Evolutionary conservation across 1,140 invertebrate species (phyloP), one percentile per base, ranked within the genome.

Genomic region (Drosophila kanapiae): DNA sequence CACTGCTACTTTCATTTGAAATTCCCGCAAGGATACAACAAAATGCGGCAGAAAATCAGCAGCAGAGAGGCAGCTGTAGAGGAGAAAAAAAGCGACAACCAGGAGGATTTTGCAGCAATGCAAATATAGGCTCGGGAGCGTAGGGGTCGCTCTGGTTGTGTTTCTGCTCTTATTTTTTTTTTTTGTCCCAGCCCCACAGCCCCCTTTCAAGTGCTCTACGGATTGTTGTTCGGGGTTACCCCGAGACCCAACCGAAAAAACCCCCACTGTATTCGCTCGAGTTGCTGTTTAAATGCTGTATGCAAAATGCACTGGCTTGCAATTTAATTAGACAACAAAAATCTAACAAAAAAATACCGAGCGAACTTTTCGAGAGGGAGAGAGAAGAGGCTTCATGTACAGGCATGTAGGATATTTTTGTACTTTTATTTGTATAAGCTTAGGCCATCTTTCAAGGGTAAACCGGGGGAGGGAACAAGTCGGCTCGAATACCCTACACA

Each of bases 321-420:
- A 83, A 90, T 90, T 90, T 90, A 90, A 90, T 90, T 90, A 90
- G 86, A 90, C 85, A 90, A 84, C 84, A 70, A 72, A 77, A 78
- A 70, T 72, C 53, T 31, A 43, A 51, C 33, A 47, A 33, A 53
- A 35, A 37, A 14, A 8, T 13, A 11, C 6, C 18, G 35, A 16
- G 31, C 13, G 16, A 63, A 70, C 59, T 37, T 48, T 54, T 47
- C 54, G 23, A 37, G 49, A 59, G 54, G 38, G 27, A 54, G 72
- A 23, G 86, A 8, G 48, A 51, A n/a, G 6, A 33, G 80, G 70
- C 78, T 78, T 37, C 29, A 58, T 71, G 64, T 77, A 51, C 62
- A 57, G 57, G 58, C 79, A 82, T 82, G 78, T 48, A 77, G 75
- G 56, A 72, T 58, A 49, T 69, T 51, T 67, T 23, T 53, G 16